Evolutionary conservation across 2,888 invertebrate species (phyloP).

Genomic region (Troides helena): DNA sequence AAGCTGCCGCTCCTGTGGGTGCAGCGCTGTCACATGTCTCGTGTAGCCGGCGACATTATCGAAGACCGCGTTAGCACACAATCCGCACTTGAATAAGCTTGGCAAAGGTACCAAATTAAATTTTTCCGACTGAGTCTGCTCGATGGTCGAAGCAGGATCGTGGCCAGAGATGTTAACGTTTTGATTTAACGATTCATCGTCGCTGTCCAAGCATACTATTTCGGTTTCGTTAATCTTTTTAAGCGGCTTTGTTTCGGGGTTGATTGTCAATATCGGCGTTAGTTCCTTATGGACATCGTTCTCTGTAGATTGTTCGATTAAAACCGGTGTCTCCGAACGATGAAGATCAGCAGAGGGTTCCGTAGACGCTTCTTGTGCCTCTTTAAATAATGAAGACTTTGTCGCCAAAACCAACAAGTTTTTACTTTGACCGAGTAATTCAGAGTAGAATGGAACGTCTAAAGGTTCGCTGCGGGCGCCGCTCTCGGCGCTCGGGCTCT

Average conservation of each 20-base stretch:
- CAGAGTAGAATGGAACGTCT: conserved; percentile 1
- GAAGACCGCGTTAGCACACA: conserved; percentile 40
- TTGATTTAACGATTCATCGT: conserved; percentile 53
- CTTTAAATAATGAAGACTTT: conserved; percentile 7
- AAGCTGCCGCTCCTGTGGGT: conserved; percentile 27
- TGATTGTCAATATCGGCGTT: conserved; percentile 45
- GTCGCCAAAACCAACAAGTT: conserved; percentile 5
- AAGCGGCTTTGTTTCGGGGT: conserved; percentile 36
- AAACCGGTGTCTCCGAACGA: conserved; percentile 5
- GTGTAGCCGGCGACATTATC: conserved; percentile 45
- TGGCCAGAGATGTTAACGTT: conserved; percentile 49
- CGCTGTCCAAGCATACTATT: conserved; percentile 62
- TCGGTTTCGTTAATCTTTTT: conserved; percentile 36
- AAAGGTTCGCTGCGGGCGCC: neutral
- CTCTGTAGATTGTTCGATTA: neutral
- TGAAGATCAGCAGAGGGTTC: neutral
- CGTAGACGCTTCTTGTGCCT: neutral
- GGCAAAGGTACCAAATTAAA: conserved; percentile 25
- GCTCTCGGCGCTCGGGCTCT: conserved; percentile 22
- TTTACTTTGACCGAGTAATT: neutral
- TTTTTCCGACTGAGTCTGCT: neutral
- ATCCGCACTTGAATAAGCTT: conserved; percentile 49
- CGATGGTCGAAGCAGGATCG: conserved; percentile 2
- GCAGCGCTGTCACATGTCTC: conserved; percentile 44
- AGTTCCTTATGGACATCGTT: conserved; percentile 18